phyloP scores from a whole-genome alignment of 2,797 vertebrate genomes.

The Naso thynnoides region DNA sequence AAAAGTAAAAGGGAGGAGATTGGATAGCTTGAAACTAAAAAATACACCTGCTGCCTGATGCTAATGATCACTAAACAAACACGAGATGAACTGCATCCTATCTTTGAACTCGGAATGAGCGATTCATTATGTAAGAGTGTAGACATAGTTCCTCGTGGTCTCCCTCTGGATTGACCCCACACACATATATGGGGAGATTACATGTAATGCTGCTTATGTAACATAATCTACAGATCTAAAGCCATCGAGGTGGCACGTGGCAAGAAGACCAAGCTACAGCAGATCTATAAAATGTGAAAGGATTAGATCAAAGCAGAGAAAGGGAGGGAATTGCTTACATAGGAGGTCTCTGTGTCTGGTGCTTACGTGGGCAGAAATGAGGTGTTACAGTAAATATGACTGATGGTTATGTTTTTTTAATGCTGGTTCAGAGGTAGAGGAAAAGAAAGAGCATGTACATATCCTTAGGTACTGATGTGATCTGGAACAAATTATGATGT shows the following conservation, averaged over 20 bases:
- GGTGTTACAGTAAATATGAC: constrained; percentile 26
- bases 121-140: constrained; percentile 51
- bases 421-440: constrained; percentile 2
- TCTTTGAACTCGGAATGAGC: constrained; percentile 25
- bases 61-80: constrained; percentile 7
- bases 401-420: constrained; percentile 13
- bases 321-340: constrained; percentile 19
- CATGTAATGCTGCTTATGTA: constrained; percentile 68
- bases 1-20: background rate
- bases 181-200: constrained; percentile 62
- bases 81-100: constrained; percentile 28
- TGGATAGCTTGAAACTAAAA: background rate
- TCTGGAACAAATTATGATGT: constrained; percentile 10
- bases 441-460: constrained; percentile 1
- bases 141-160: constrained; percentile 26
- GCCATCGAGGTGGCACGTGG: constrained; percentile 25
- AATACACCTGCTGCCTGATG: background rate
- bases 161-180: constrained; percentile 34
- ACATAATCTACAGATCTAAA: constrained; percentile 61
- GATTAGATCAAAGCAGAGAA: constrained; percentile 41
- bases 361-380: constrained; percentile 3
- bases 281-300: constrained; percentile 37
- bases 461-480: background rate
- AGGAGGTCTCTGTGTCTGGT: constrained; percentile 6
- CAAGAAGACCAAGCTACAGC: constrained; percentile 10